Conservation (phyloP, 2,797 vertebrate species). For the Cirrhinus mrigala region DNA sequence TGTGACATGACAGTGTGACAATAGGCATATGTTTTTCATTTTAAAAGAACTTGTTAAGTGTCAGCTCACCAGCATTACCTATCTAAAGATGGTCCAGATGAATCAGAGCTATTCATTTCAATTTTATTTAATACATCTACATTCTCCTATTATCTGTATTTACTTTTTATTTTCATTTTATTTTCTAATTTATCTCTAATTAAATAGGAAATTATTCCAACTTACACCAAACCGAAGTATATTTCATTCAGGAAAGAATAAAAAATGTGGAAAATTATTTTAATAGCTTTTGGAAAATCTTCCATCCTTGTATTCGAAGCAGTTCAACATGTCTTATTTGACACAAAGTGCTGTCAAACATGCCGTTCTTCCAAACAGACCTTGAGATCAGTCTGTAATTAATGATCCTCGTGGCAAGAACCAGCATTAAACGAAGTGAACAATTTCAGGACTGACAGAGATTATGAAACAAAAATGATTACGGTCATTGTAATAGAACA, state of each 20-base stretch:
- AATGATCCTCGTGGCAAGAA: constrained; percentile 72
- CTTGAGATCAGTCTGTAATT: constrained; percentile 65
- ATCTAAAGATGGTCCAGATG: not conserved
- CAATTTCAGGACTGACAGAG: constrained; percentile 83
- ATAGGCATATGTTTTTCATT: constrained; percentile 1
- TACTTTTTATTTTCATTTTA: not conserved
- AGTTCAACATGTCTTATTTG: not conserved
- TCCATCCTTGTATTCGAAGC: not conserved
- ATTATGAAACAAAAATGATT: constrained; percentile 90
- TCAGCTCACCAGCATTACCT: not conserved
- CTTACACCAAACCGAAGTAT: not conserved
- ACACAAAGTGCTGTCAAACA: not conserved
- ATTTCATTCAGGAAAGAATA: not conserved
- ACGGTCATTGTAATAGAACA: constrained; percentile 86
- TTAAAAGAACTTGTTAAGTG: not conserved
- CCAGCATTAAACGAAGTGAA: constrained; percentile 77
- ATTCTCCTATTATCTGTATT: not conserved
- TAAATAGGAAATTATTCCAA: not conserved
- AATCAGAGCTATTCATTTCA: not conserved
- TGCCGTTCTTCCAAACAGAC: constrained; percentile 34
- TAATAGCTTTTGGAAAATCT: not conserved
- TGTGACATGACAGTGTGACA: constrained; percentile 14
- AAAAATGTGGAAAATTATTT: not conserved
- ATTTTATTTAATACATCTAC: not conserved
- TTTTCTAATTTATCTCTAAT: not conserved